Evolutionary conservation across 2,888 invertebrate genomes (phyloP).

Genomic region (Epinotia demarniana): DNA sequence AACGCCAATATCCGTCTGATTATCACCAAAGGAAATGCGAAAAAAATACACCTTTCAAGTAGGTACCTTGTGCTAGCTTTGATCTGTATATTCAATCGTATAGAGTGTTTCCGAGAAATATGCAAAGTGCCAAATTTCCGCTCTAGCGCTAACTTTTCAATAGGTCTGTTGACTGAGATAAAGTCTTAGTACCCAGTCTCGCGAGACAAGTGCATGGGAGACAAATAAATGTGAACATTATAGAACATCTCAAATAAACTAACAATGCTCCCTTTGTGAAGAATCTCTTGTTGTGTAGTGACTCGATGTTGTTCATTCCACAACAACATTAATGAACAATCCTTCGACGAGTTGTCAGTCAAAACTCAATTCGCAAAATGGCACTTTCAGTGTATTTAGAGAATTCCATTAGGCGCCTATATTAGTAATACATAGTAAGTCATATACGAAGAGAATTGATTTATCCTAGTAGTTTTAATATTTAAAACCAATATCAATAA

Average conservation of each 20-base stretch:
- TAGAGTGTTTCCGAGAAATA: not conserved
- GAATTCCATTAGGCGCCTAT: not conserved
- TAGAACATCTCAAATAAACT: not conserved
- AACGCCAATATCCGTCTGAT: constrained; percentile 61
- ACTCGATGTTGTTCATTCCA: not conserved
- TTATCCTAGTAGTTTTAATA: too few species aligned
- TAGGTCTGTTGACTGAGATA: constrained; percentile 8
- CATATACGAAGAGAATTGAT: too few species aligned
- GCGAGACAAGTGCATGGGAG: not conserved
- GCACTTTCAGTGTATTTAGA: not conserved
- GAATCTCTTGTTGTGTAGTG: not conserved
- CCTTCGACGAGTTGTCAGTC: not conserved
- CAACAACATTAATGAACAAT: not conserved
- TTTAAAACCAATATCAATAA: too few species aligned
- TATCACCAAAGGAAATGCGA: constrained; percentile 55
- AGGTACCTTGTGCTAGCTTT: constrained; percentile 17
- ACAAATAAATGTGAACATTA: not conserved
- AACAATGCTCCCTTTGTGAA: not conserved
- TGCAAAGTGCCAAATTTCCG: not conserved
- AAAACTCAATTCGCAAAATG: not conserved
- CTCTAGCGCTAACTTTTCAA: constrained; percentile 11
- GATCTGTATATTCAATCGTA: constrained; percentile 28
- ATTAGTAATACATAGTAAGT: not conserved
- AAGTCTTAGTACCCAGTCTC: not conserved
- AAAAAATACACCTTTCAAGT: constrained; percentile 31